Conservation (phyloP, 2,797 vertebrate species). For the Microctenopoma steveboyesi region DNA sequence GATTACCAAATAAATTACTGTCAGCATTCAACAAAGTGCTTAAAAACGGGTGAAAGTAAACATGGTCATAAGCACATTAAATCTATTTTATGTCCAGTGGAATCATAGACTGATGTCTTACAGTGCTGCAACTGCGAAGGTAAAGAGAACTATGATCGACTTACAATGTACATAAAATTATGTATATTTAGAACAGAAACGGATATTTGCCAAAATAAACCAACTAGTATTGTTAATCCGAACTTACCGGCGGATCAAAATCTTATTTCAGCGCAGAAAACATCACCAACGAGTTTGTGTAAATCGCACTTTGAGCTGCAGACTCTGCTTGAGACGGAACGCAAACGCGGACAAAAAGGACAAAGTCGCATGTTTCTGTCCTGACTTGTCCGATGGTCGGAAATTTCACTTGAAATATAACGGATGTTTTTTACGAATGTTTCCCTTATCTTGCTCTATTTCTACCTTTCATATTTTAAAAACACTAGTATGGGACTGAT, state of each 20-base stretch:
- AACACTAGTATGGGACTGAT: no score
- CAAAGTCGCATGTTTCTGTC: constrained; percentile 14
- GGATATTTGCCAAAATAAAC: no score
- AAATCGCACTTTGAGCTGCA: constrained; percentile 39
- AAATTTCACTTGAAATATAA: not conserved
- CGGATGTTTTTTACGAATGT: no score
- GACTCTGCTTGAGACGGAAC: constrained; percentile 49
- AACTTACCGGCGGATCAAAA: constrained; percentile 26
- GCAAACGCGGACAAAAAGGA: constrained; percentile 65
- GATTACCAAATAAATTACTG: constrained; percentile 29
- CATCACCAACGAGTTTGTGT: constrained; percentile 8
- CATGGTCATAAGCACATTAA: not conserved
- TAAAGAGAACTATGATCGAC: not conserved
- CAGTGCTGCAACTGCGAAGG: not conserved
- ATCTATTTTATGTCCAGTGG: not conserved
- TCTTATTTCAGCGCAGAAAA: not conserved
- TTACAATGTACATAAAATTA: not conserved
- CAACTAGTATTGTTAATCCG: fast-evolving
- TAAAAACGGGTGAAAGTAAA: not conserved
- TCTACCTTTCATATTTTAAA: not conserved
- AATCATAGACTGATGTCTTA: not conserved
- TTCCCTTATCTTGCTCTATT: not conserved
- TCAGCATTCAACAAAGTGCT: not conserved
- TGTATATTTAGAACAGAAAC: not conserved
- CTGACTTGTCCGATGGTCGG: no score